These are phyloP conservation scores for Elachura formosa DNA, from an alignment of 2,113 vertebrate genomes.

Conservation along the genomic window DNA sequence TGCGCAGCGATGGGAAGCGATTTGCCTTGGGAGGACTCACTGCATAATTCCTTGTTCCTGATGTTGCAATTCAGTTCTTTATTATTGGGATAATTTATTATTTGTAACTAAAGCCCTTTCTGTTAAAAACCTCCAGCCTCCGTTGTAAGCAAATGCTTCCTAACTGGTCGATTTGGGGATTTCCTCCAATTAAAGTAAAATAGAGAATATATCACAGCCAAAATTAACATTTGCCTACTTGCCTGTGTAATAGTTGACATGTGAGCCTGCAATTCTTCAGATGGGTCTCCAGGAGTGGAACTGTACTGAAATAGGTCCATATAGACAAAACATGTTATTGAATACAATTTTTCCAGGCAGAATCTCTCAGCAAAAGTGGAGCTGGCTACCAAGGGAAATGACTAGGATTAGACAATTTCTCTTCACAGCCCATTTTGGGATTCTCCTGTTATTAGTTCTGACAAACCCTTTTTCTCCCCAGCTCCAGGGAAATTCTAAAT, in stretches of 20 bases:
- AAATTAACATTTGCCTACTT: slow-evolving; percentile 18
- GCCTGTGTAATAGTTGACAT: background rate
- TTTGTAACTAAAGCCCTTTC: background rate
- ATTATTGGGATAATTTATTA: background rate
- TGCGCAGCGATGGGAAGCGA: background rate
- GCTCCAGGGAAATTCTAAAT: slow-evolving; percentile 40
- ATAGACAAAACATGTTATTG: background rate
- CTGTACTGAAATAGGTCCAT: background rate
- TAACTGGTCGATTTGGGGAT: background rate
- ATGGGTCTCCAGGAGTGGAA: background rate
- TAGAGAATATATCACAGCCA: background rate
- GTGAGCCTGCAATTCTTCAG: background rate
- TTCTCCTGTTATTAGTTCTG: slow-evolving; percentile 44
- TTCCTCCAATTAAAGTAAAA: slow-evolving; percentile 33
- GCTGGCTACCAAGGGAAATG: slow-evolving; percentile 35
- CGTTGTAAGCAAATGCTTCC: background rate
- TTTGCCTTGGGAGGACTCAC: background rate
- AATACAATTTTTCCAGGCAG: slow-evolving; percentile 27
- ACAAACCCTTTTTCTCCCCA: slow-evolving; percentile 27
- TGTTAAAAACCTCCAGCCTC: background rate
- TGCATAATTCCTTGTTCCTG: background rate
- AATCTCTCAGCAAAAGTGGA: background rate
- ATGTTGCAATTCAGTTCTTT: background rate
- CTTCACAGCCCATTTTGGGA: slow-evolving; percentile 26
- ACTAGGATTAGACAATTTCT: slow-evolving; percentile 33